Base-by-base conservation (phyloP, 2,113 vertebrate species). In the Lathamus discolor region DNA sequence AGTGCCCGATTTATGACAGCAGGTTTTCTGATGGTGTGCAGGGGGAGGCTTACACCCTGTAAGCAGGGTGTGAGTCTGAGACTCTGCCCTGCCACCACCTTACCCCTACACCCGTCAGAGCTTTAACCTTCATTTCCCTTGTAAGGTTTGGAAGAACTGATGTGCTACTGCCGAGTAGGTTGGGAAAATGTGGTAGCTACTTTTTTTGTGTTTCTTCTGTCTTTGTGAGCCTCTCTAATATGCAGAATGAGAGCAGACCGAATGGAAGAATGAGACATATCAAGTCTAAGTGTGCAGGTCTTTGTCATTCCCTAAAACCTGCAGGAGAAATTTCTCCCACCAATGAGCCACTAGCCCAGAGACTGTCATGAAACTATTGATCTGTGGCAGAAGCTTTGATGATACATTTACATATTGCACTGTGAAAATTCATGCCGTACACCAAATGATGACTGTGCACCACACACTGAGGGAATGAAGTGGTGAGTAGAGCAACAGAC, bases 1-100 rank as follows among this genome's bases (percentile, higher is more conserved):
- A 1, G 46, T 7, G 28, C 37, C 64, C 0, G 0, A 6, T 82
- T 57, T 52, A 62, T 37, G 3, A 0, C 61, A 35, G 16, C 15
- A 22, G 29, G 52, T 49, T 55, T 70, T n/a, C 43, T 33, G 43
- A 11, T 7, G 43, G 37, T n/a, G 18, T 23, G n/a, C 37, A 51
- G 63, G 57, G n/a, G 13, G 57, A 54, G 35, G 31, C n/a, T 43
- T 19, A 18, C 31, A 18, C 18, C 17, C 75, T 19, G 10, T 8
- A 23, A 49, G 51, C 1, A 1, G 27, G 28, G 4, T 10, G 48
- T 11, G 64, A 48, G 46, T 17, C 31, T 15, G 44, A 46, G 57
- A 1, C 19, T 13, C 59, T 69, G 48, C 43, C 27, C 23, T 64
- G 57, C 69, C 9, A 2, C 19, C 39, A 39, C 27, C 44, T 72